A percentile compares a stretch with the other conserved stretches of the same genome.
Evolutionary conservation across 2,888 invertebrate genomes (phyloP).

Genomic region (Temnothorax ravouxi): DNA sequence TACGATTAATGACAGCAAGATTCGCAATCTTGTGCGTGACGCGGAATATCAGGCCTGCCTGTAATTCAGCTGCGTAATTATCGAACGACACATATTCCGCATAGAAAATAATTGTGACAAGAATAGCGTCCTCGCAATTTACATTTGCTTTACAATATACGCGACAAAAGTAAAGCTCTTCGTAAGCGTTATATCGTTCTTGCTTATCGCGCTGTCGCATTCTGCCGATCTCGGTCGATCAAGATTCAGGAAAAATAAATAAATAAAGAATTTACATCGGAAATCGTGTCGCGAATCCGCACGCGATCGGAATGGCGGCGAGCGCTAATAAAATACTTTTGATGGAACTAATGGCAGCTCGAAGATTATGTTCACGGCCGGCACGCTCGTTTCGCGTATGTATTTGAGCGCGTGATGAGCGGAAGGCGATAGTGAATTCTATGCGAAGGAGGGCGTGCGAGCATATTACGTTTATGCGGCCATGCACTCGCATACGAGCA

Average conservation of each 20-base stretch:
- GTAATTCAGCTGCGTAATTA: constrained; percentile 26
- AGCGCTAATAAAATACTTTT: constrained; percentile 43
- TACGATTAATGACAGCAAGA: constrained; percentile 41
- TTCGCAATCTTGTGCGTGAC: constrained; percentile 37
- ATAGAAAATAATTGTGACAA: constrained; percentile 39
- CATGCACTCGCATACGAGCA: constrained; percentile 60
- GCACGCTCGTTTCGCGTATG: constrained; percentile 65
- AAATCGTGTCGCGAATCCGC: constrained; percentile 39
- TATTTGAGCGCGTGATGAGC: constrained; percentile 61
- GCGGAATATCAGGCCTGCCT: constrained; percentile 13
- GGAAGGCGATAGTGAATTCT: constrained; percentile 68
- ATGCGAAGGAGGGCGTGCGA: constrained; percentile 58
- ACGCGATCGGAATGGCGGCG: constrained; percentile 35
- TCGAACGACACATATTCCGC: constrained; percentile 31
- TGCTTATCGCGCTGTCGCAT: constrained; percentile 38
- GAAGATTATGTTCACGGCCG: constrained; percentile 67
- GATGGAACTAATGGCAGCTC: constrained; percentile 64
- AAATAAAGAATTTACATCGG: constrained; percentile 32
- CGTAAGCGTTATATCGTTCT: constrained; percentile 36
- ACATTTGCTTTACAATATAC: constrained; percentile 23
- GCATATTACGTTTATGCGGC: constrained; percentile 52
- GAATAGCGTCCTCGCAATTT: constrained; percentile 34
- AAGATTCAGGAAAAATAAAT: constrained; percentile 37
- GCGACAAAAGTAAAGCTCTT: constrained; percentile 9
- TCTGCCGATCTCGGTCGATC: constrained; percentile 38